Evolutionary conservation across 1,140 invertebrate genomes (phyloP).

Genomic region (Galleria mellonella): DNA sequence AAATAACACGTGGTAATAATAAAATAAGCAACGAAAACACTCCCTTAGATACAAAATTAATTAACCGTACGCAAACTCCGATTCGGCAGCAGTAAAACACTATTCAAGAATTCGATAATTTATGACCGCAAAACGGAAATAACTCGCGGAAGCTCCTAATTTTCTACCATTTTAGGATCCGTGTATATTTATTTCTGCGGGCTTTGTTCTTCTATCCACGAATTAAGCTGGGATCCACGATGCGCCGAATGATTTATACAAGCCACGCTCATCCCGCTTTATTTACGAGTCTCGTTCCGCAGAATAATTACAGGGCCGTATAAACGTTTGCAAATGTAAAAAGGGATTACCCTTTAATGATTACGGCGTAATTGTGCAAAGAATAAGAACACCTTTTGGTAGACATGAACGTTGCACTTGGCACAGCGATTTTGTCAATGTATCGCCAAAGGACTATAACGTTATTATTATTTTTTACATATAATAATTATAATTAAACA

Average conservation of each 20-base stretch:
- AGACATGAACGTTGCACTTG: not conserved
- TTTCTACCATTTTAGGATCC: conserved; percentile 33
- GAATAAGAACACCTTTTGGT: conserved; percentile 18
- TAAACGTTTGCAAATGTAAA: conserved; percentile 61
- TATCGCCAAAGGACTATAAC: too few species aligned
- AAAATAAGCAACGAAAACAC: too few species aligned
- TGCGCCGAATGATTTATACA: conserved; percentile 66
- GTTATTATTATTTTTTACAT: too few species aligned
- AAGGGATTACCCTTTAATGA: conserved; percentile 56
- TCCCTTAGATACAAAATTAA: not conserved
- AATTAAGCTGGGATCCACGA: conserved; percentile 55
- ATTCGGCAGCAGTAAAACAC: conserved; percentile 10
- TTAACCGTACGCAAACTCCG: not conserved
- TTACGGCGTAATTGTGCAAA: conserved; percentile 36
- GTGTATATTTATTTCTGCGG: conserved; percentile 55
- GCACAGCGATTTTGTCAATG: too few species aligned
- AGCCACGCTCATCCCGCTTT: conserved; percentile 59
- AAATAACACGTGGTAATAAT: too few species aligned
- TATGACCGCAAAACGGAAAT: conserved; percentile 30
- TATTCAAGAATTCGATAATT: conserved; percentile 34
- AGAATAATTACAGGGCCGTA: conserved; percentile 60
- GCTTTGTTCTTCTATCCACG: conserved; percentile 63
- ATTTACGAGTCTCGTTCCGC: conserved; percentile 56
- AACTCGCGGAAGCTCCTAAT: conserved; percentile 39
- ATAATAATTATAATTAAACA: too few species aligned